Evolutionary conservation across 2,797 vertebrate genomes (phyloP), one percentile per base, ranked within the genome.

Genomic region (Cossypha niveicapilla): DNA sequence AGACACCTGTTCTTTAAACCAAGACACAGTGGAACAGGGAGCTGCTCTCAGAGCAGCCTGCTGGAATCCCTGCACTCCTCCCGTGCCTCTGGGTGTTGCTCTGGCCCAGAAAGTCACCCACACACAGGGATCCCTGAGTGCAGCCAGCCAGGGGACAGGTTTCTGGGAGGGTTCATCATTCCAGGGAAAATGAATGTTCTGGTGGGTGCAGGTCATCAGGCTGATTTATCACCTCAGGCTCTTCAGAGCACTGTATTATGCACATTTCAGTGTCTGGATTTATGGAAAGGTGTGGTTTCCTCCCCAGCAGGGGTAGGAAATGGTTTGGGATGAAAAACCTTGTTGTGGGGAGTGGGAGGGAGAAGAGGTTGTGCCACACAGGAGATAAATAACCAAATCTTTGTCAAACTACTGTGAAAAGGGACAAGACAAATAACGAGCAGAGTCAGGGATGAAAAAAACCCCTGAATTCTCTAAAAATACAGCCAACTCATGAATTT

Each of bases 401-500:
- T 41, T 17, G 41, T 44, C 73, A 37, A 84, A 50, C 30, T 39
- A 11, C 56, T 72, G 27, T 30, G 56, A 21, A 6, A 45, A 56
- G 51, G 51, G 34, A 72, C 51, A 75, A 73, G 58, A 80, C 61
- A 84, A 86, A 75, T 35, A 85, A 81, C 0, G 0, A 88, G 77
- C 60, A 10, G 92, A 82, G 41, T 70, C 68, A 67, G 30, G 75
- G 47, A 57, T 76, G 44, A 10, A 60, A 88, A 70, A 70, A 72
- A 89, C n/a, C 14, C 6, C 11, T 57, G 16, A 83, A 68, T 75
- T 76, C 80, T 71, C 74, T 74, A 90, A 77, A 92, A 90, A 87
- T 42, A 65, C 53, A 79, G 66, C 44, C 58, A 74, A 32, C 27
- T 42, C 34, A 34, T 21, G 41, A 53, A 70, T 23, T 58, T 25